Conservation (phyloP, 2,797 vertebrate species). For the Pogonophryne albipinna region DNA sequence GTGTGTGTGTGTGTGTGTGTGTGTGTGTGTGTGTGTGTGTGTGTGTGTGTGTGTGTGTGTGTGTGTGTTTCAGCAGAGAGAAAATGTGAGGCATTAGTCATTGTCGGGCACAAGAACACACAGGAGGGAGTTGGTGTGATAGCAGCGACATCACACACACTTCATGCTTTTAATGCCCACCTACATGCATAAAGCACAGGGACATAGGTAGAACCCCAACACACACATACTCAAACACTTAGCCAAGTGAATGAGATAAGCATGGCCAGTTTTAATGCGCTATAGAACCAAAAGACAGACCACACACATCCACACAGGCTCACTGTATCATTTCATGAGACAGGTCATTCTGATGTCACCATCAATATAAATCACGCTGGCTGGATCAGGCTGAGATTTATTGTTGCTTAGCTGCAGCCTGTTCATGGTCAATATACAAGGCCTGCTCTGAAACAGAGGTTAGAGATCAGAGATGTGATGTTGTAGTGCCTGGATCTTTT, state of each 20-base stretch:
- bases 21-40: conserved; percentile 12
- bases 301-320: conserved; percentile 1
- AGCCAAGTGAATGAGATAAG: conserved; percentile 9
- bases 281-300: background rate
- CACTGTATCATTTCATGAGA: conserved; percentile 28
- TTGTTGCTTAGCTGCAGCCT: conserved; percentile 25
- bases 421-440: conserved; percentile 45
- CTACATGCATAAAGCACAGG: background rate
- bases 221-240: background rate
- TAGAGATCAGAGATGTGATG: conserved; percentile 27
- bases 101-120: conserved; percentile 34
- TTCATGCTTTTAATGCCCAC: conserved; percentile 9
- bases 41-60: too few species aligned
- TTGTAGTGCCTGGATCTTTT: conserved; percentile 5
- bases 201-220: conserved; percentile 15
- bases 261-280: background rate
- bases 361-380: conserved; percentile 38
- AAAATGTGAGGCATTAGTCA: conserved; percentile 46
- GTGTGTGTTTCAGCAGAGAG: conserved; percentile 11
- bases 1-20: background rate
- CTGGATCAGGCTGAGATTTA: conserved; percentile 64
- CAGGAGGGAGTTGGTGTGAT: conserved; percentile 25
- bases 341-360: conserved; percentile 33
- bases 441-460: conserved; percentile 31
- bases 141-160: background rate